Evolutionary conservation across 1,140 invertebrate species (phyloP), one percentile per base, ranked within the genome.

Genomic region (Diabrotica undecimpunctata): DNA sequence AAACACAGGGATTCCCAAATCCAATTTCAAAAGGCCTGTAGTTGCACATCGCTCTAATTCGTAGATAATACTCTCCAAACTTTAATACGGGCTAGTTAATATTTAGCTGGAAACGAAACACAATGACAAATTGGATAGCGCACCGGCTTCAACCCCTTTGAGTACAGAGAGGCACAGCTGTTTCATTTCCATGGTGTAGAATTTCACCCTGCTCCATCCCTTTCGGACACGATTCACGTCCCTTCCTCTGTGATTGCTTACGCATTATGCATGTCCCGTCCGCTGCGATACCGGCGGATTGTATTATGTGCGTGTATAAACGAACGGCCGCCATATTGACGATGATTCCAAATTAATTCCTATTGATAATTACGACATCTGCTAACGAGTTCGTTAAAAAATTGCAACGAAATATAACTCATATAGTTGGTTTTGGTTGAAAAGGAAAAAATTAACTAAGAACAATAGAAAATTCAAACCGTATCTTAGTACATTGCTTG

Each of bases 231-330:
- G 41, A 10, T 46, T 46, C n/a, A 46, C 56, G 64, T 64, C 58
- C 68, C 64, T 67, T 46, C 50, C 60, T 67, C 65, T 58, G 71
- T 77, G 76, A 78, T 78, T 78, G 75, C 76, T 77, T 77, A 76
- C 75, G 74, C 74, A 78, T 78, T 78, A 78, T 78, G 76, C 76
- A 78, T 76, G 74, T 74, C 75, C 73, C 73, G 75, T 78, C 64
- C 65, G 66, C 41, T 64, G 25, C 41, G 41, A 46, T 46, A n/a
- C 41, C 8, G n/a, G n/a, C 41, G 41, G n/a, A 61, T 36, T 55
- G 56, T 71, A 68, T 62, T 62, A n/a, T 10, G 6, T 36, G 62
- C 59, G 56, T 59, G 63, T 46, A 6, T 4, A 46, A 46, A 46
- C 41, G 41, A 46, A 46, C n/a, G 41, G n/a, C 8, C 41, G 41